Evolutionary conservation across 2,113 vertebrate genomes (phyloP).

Genomic region (Prochilodus magdalenae): DNA sequence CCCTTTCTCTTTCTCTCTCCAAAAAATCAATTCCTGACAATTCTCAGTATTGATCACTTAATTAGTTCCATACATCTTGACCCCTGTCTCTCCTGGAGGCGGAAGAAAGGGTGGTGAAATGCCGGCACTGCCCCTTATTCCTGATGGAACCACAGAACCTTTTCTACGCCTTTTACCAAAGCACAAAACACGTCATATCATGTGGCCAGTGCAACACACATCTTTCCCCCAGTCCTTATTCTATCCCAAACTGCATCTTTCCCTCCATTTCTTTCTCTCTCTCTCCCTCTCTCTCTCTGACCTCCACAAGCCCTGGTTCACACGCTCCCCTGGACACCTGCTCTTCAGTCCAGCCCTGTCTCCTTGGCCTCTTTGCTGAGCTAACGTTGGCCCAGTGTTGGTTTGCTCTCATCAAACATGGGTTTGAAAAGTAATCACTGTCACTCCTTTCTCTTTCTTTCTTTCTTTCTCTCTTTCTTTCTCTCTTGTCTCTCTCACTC

Average conservation of each 20-base stretch:
- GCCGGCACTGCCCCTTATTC: conserved; percentile 25
- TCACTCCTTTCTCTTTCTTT: too few relatives aligned
- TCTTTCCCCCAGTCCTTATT: background rate
- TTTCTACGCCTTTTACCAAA: conserved; percentile 49
- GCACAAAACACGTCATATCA: background rate
- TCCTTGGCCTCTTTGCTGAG: conserved; percentile 69
- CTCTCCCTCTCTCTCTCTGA: conserved; percentile 6
- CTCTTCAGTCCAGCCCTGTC: conserved; percentile 77
- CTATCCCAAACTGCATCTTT: background rate
- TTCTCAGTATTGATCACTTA: conserved; percentile 52
- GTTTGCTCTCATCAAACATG: conserved; percentile 80
- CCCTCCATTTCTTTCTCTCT: background rate
- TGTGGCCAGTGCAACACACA: background rate
- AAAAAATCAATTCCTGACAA: conserved; percentile 21
- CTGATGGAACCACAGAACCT: conserved; percentile 27
- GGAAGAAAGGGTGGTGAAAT: background rate
- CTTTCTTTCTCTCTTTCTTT: background rate
- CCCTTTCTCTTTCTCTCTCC: background rate
- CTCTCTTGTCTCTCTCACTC: too few relatives aligned
- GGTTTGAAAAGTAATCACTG: conserved; percentile 12
- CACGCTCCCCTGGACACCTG: conserved; percentile 85
- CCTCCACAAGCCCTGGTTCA: conserved; percentile 70
- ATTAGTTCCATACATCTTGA: conserved; percentile 49
- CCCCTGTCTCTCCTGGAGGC: background rate
- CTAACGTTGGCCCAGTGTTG: conserved; percentile 79